Evolutionary conservation across 2,888 invertebrate species (phyloP), one percentile per base, ranked within the genome.

Genomic region (Sinhomidia bicolor): DNA sequence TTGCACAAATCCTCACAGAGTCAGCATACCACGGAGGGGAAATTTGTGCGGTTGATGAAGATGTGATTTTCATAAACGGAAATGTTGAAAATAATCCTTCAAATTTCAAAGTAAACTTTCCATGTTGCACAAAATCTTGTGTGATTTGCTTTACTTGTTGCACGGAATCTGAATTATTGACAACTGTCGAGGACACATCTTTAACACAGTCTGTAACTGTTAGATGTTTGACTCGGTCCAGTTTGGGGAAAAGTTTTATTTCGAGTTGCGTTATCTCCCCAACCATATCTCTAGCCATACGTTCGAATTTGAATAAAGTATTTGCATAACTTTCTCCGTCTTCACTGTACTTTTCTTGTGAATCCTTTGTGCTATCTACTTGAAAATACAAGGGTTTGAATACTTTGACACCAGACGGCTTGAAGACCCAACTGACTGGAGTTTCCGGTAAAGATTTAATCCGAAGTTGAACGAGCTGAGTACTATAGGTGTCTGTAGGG

Each of bases 201-300:
- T 71, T n/a, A n/a, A n/a, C 71, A 71, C 71, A 71, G 41, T 71
- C 36, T 41, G 20, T 41, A 1, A 5, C n/a, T 14, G 71, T 36
- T 9, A 71, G 20, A 6, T 3, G 5, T 17, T 17, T 36, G 10
- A 71, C 17, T 36, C 41, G 41, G 3, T 71, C 71, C 12, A 71
- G n/a, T 17, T 71, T 36, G 1, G 71, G 71, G 20, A 71, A 36
- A 9, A 41, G n/a, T n/a, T 71, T 14, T 20, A 60, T 12, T 14
- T 80, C 62, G n/a, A 80, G 41, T 44, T 80, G 80, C 3, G 14
- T 62, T 14, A 80, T 41, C 23, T 80, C 20, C 5, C 36, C 80
- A 14, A 60, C 29, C 9, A 29, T n/a, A n/a, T n/a, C n/a, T n/a
- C n/a, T n/a, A n/a, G n/a, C n/a, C n/a, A n/a, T n/a, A n/a, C n/a